Percentiles rank a stretch among this genome's conserved stretches.
These are phyloP conservation scores for Chelonoidis abingdonii DNA, from an alignment of 2,113 vertebrate genomes.

Conservation along the genomic window DNA sequence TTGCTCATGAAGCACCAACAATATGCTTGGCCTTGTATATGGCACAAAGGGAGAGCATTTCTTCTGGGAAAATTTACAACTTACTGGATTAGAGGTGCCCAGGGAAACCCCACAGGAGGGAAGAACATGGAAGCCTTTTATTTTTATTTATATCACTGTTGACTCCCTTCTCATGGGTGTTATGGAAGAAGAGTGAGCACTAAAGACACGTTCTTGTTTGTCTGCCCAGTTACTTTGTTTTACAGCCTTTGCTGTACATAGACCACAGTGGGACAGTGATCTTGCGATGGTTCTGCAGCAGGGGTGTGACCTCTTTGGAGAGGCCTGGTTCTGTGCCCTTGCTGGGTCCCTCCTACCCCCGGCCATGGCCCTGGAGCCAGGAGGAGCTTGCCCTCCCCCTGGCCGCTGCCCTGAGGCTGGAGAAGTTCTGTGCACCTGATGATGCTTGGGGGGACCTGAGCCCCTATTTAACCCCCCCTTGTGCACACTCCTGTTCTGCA, in stretches of 20 bases:
- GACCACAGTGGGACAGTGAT: background rate
- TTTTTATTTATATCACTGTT: background rate
- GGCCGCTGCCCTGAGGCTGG: no score
- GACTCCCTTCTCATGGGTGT: background rate
- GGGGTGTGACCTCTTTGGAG: no score
- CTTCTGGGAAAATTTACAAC: constrained; percentile 39
- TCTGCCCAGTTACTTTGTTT: background rate
- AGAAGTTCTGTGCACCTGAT: no score
- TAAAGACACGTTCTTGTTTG: background rate
- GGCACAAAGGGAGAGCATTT: constrained; percentile 27
- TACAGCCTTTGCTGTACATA: background rate
- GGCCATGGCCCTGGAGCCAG: no score
- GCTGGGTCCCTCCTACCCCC: no score
- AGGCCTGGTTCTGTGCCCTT: no score
- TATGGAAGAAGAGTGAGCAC: background rate
- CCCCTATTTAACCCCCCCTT: no score
- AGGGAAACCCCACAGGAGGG: constrained; percentile 2
- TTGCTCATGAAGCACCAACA: constrained; percentile 46
- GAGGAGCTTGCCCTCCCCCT: no score
- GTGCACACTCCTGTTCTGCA: background rate
- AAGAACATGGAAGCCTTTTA: background rate
- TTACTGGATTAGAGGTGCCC: constrained; percentile 5
- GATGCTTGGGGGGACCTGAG: no score
- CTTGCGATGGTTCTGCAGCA: background rate
- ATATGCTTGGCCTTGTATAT: constrained; percentile 56